Evolutionary conservation across 2,888 invertebrate species (phyloP), one percentile per base, ranked within the genome.

Genomic region (Scrobipalpa atriplicella): DNA sequence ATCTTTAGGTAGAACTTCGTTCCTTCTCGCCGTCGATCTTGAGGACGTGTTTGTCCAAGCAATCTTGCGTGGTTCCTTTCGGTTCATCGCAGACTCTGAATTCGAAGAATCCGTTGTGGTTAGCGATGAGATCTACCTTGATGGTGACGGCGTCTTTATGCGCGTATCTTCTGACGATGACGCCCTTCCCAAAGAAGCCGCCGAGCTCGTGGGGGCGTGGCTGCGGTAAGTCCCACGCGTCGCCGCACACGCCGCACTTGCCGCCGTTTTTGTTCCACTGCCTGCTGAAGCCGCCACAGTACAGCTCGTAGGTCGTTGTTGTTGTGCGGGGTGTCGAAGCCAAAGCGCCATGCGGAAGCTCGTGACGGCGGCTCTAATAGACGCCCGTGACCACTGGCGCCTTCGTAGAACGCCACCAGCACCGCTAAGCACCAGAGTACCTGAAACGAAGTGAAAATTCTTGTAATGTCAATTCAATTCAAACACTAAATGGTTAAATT

Each of bases 231-330:
- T 97, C 97, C 96, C 96, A 97, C 0, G 97, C 93, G 84, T 98
- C 97, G 0, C 97, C 97, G 77, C 97, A 97, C 60, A 97, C 94
- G 1, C 98, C 98, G 78, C 98, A 98, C 81, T 96, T 96, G 0
- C 98, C 98, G 2, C 93, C 94, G 79, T 98, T 98, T 67, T 90
- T 94, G 75, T 95, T 94, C 96, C 97, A 97, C 79, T 97, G 97
- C 64, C 96, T 92, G n/a, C 95, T 94, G 83, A 96, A 97, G 10
- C 98, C 98, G 0, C 98, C 98, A 82, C 98, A 98, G 87, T 95
- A 98, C 5, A 96, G 93, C 80, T 98, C 97, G 82, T 97, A n/a
- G 96, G 86, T 98, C 98, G 84, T 98, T 97, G 89, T 97, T 97
- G 86, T 98, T 96, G 78, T 96, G 96, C 0, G 97, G 97, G 1